A percentile compares a stretch with the other conserved stretches of the same genome.
Conservation (phyloP, 2,888 invertebrate genomes). For the Ctenicera cuprea region DNA sequence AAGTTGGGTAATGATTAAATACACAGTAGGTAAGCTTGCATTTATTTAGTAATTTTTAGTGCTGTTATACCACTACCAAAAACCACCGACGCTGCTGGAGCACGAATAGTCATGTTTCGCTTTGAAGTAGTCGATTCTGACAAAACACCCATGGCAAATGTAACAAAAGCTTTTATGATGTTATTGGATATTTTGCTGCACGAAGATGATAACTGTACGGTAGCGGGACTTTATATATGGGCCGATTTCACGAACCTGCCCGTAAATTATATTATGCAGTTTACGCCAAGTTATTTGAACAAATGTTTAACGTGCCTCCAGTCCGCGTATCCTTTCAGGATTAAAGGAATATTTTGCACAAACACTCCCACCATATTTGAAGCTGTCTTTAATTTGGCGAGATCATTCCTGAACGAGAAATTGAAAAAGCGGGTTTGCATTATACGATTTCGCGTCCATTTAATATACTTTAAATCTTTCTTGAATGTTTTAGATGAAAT, state of each 20-base stretch:
- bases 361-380: background rate
- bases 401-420: too few relatives aligned
- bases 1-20: background rate
- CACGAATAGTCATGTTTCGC: background rate
- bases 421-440: too few relatives aligned
- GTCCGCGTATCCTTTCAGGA: background rate
- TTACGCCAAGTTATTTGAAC: background rate
- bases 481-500: background rate
- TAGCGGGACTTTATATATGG: conserved; percentile 61
- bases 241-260: background rate
- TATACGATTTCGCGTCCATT: too few relatives aligned
- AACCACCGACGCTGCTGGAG: background rate
- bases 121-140: background rate
- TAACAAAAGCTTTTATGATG: conserved; percentile 73
- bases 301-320: conserved; percentile 60
- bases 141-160: background rate
- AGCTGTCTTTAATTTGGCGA: too few relatives aligned
- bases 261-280: background rate
- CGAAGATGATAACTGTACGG: conserved; percentile 76
- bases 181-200: conserved; percentile 75
- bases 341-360: conserved; percentile 7
- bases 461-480: too few relatives aligned
- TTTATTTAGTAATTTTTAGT: too few relatives aligned
- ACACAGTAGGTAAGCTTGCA: conserved; percentile 74
- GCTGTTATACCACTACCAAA: background rate